phyloP scores from a whole-genome alignment of 2,888 invertebrate species.

The Diaprepes abbreviatus region DNA sequence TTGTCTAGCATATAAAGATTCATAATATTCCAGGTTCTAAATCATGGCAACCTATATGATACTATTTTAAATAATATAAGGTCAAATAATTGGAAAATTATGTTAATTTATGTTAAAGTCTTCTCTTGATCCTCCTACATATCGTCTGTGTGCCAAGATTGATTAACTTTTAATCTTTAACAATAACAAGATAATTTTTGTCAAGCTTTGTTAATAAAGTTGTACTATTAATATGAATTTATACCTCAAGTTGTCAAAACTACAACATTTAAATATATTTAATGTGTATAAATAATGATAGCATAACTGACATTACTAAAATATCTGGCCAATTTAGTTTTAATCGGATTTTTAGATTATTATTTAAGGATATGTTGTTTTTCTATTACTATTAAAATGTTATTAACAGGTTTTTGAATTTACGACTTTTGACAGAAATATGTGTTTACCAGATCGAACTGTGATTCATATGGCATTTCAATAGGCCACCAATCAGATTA shows the following conservation, averaged over 20 bases:
- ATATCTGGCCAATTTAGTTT: too few relatives aligned
- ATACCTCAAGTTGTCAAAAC: neutral
- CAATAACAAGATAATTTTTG: neutral
- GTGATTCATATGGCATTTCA: too few relatives aligned
- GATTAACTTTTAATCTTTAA: conserved; percentile 6
- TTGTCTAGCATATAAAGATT: neutral
- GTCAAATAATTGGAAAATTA: conserved; percentile 27
- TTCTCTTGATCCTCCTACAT: conserved; percentile 15
- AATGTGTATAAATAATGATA: too few relatives aligned
- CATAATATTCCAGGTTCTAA: conserved; percentile 2
- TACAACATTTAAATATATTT: neutral
- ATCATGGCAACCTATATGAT: neutral
- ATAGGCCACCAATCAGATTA: too few relatives aligned
- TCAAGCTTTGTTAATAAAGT: conserved; percentile 7
- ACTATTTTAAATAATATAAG: conserved; percentile 20
- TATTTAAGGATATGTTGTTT: too few relatives aligned
- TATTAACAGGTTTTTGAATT: too few relatives aligned
- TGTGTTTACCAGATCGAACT: too few relatives aligned
- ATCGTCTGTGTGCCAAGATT: conserved; percentile 1
- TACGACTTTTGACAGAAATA: too few relatives aligned
- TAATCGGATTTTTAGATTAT: too few relatives aligned
- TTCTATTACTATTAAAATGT: too few relatives aligned
- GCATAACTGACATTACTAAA: too few relatives aligned
- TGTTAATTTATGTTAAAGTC: conserved; percentile 30
- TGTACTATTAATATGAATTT: conserved; percentile 15